Evolutionary conservation across 35 echinoderm and acorn worm species (phyloP), one percentile per base, ranked within the genome.

Genomic region (Heliocidaris tuberculata): DNA sequence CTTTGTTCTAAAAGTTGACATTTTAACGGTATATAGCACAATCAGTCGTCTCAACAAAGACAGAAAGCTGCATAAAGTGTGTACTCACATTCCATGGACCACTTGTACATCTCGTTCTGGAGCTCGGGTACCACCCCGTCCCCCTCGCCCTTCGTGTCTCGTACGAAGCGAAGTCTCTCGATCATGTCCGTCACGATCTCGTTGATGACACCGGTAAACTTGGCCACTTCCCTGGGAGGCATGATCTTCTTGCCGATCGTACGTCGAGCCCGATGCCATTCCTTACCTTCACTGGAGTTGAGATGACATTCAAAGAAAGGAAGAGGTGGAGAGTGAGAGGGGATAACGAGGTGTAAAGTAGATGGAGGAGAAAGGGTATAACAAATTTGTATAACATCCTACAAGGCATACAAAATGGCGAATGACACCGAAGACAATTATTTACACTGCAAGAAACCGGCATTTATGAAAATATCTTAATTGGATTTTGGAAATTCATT

Each of bases 71-170:
- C 1, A 56, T 56, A 10, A 56, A 12, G 52, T 56, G 15, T 86
- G 70, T 42, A 96, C 97, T 96, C 85, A 98, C 97, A 97, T 98
- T 98, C 97, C 97, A 98, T 98, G 1, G 97, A 98, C 97, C 97
- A 98, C 49, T 98, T 98, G 92, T 98, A 98, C 95, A 98, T 96
- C 90, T 98, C 97, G 90, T 98, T 98, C 49, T 96, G 95, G 2
- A 98, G 94, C 31, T 98, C 91, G 29, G 96, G 96, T 17, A 97
- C 96, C 15, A 96, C 86, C 6, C 94, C 78, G 32, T 95, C 86
- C 27, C 94, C 86, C 50, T 95, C 27, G 42, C 94, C 85, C 86
- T 95, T 92, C 13, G 85, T 97, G 78, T 96, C 96, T 27, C 96
- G 94, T 13, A 97, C 95, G 56, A 65, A 95, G 88, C 96, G 95